Evolutionary conservation across 1,140 invertebrate species (phyloP), one percentile per base, ranked within the genome.

Genomic region (Drosophila lacertosa): DNA sequence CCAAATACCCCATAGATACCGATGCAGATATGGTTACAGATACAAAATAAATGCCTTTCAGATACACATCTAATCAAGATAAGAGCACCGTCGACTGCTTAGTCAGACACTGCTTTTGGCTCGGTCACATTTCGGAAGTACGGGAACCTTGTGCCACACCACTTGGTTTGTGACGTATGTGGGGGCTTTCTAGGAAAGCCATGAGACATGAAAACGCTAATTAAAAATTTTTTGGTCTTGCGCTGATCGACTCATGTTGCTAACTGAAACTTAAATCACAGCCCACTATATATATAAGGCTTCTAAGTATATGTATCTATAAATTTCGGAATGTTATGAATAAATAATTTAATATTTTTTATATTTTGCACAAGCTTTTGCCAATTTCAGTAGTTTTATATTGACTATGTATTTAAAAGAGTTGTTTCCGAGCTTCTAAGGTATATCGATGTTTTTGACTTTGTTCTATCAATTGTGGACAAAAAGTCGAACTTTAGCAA

Each of bases 11-110:
- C 15, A 44, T 10, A 48, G 18, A 39, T 60, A 60, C 57, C 39
- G 50, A 18, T 13, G 33, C 29, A 75, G 51, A 58, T 39, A 68
- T 40, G 9, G 65, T 4, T 0, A 37, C 16, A 53, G 51, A 50
- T 54, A 62, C 45, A 24, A 58, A 51, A 62, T 18, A 77, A 58
- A 37, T 66, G 35, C 54, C 20, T 55, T 53, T 35, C 35, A 78
- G 53, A 80, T 70, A 79, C 40, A 54, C 29, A 57, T 3, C 13
- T 9, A 35, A 7, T 18, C 3, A 13, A 60, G 64, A 67, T 60
- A 68, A 33, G 33, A 26, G 9, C 24, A 44, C 33, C 50, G 24
- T 26, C 18, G 9, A n/a, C 2, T 13, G 16, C 42, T 67, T 54
- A 67, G 29, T 59, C 64, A 67, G 7, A 20, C 42, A 7, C 11